A percentile compares a stretch with the other conserved stretches of the same genome.
Conservation (phyloP, 2,888 invertebrate species). For the Slavum lentiscoides region DNA sequence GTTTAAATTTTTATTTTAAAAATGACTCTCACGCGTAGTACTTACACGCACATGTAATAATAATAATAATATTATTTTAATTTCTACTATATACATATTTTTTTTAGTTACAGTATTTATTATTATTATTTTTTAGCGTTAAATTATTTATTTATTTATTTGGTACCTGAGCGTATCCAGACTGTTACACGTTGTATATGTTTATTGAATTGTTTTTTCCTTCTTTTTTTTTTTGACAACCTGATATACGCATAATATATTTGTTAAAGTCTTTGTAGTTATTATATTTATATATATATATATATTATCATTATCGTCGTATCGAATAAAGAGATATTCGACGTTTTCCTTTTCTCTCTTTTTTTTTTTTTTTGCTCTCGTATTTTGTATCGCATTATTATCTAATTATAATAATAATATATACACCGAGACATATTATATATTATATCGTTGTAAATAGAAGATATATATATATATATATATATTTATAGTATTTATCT, state of each 20-base stretch:
- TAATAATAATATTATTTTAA: background rate
- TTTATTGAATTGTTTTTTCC: conserved; percentile 46
- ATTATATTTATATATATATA: conserved; percentile 7
- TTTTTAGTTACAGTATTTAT: background rate
- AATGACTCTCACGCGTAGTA: background rate
- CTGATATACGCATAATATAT: conserved; percentile 12
- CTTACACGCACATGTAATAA: background rate
- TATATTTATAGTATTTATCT: background rate
- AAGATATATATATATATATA: too few species aligned
- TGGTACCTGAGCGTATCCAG: conserved; percentile 31
- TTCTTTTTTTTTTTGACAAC: background rate
- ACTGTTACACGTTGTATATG: conserved; percentile 50
- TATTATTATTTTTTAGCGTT: conserved; percentile 11
- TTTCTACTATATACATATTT: conserved; percentile 5
- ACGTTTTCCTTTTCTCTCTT: conserved; percentile 16
- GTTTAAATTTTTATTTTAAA: too few species aligned
- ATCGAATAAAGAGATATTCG: background rate
- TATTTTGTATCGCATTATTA: background rate
- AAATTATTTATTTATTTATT: conserved; percentile 38
- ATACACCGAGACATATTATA: background rate
- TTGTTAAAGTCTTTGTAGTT: conserved; percentile 45
- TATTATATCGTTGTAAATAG: background rate
- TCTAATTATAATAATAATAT: background rate
- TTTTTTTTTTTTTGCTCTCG: background rate
- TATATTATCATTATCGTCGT: conserved; percentile 20